Evolutionary conservation across 2,797 vertebrate species (phyloP), one percentile per base, ranked within the genome.

Genomic region (Muraenolepis orangiensis): DNA sequence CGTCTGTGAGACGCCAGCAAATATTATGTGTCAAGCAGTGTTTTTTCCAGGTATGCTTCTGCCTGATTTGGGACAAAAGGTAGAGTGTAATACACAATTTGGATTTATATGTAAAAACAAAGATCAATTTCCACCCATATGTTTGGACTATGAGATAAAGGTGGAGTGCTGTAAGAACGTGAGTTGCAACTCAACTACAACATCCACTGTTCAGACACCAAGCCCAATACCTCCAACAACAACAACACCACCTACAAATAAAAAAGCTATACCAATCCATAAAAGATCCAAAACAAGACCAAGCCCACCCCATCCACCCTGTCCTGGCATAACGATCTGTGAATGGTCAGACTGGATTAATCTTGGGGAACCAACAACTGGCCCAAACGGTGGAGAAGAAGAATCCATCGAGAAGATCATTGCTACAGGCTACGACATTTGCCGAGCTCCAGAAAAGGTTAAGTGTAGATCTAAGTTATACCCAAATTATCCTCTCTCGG

Each of bases 81-180:
- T 90, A 18, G 82, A 71, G 29, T 91, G 90, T 72, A 88, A 81
- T 69, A 78, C 51, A 0, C 0, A 78, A 7, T 46, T 83, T 32
- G 87, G 90, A 31, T 30, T 91, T 8, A 2, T 87, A 36, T 91
- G 90, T 78, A 12, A 84, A 12, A 91, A 91, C 71, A 88, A 70
- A 20, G 30, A 82, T 31, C 90, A 90, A 64, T 30, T 3, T 16
- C 81, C 81, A 0, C 84, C 81, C 0, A 80, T 88, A 26, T 91
- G 90, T 74, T 74, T 83, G 14, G 68, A 91, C 75, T 91, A 90
- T 78, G 87, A 90, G 74, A 73, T 91, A 28, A 83, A 76, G 32
- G 79, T 87, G 0, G 75, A 88, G 34, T 91, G 90, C 66, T 91
- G 89, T 68, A 71, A 77, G 8, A 67, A 1, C 12, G 30, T 40